Evolutionary conservation across 2,113 vertebrate species (phyloP).

Genomic region (Pseudopodoces humilis): DNA sequence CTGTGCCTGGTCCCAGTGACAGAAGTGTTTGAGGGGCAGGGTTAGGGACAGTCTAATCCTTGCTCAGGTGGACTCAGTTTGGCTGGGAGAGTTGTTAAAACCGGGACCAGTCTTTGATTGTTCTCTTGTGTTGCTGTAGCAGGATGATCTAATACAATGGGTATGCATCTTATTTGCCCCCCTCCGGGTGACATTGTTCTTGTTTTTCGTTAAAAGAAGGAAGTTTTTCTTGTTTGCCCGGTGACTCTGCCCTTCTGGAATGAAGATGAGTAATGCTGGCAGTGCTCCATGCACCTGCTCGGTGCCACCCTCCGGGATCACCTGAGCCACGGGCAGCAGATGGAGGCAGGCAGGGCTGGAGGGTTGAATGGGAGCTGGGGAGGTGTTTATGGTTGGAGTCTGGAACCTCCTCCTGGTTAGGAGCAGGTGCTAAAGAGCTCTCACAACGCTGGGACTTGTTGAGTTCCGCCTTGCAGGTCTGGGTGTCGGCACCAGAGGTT

Average conservation of each 20-base stretch:
- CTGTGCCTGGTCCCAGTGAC: neutral
- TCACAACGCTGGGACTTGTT: neutral
- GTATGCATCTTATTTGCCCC: neutral
- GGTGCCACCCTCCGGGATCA: slow-evolving; percentile 69
- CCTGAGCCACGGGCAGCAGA: slow-evolving; percentile 47
- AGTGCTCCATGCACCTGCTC: slow-evolving; percentile 75
- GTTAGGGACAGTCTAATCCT: neutral
- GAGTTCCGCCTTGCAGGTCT: neutral
- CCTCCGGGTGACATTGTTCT: slow-evolving; percentile 33
- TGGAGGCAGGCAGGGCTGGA: neutral
- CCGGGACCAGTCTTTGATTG: accelerated
- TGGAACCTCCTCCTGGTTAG: neutral
- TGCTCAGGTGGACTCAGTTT: neutral
- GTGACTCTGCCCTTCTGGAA: slow-evolving; percentile 73
- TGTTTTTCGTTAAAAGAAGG: slow-evolving; percentile 62
- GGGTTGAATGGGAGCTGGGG: neutral
- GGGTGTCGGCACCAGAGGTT: neutral
- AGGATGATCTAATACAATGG: slow-evolving; percentile 22
- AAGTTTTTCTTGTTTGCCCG: slow-evolving; percentile 57
- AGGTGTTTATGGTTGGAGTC: neutral
- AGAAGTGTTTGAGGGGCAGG: neutral
- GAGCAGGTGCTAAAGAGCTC: neutral
- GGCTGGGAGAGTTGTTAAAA: neutral
- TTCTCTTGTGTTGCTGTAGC: neutral
- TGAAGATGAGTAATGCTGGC: slow-evolving; percentile 74